Evolutionary conservation across 2,113 vertebrate genomes (phyloP), one percentile per base, ranked within the genome.

Genomic region (Geothlypis trichas): DNA sequence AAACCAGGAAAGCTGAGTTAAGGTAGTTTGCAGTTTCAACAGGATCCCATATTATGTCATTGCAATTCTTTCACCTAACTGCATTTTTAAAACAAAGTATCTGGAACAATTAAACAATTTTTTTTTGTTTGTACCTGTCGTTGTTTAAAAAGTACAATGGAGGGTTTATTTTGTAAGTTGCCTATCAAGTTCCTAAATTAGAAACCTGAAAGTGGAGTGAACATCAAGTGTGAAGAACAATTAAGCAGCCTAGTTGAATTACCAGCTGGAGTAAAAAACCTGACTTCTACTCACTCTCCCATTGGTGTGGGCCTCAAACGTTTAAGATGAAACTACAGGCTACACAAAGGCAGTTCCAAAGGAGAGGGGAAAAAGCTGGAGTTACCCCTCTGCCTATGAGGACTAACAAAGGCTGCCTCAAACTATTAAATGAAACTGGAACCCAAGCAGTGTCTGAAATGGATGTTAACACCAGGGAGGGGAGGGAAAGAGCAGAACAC

Each of bases 1-100:
- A 93, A 82, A 80, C 47, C n/a, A 93, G 93, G 85, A 95, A 96
- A 86, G 74, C 74, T 72, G 91, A 95, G 42, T 78, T 80, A 93
- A 23, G 47, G 71, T 68, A 63, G 58, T 83, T 74, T 80, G 78
- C 57, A 93, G 79, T 69, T 84, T 96, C 87, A 94, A 35, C 42
- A 84, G 77, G 94, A 76, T 49, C 26, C 27, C 55, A 62, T 39
- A 46, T 52, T 86, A 85, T 21, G 41, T 35, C 63, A 89, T 9
- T 33, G 59, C 4, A 80, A 44, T 57, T 81, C 30, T 80, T 89
- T 59, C 37, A 55, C 26, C 47, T 59, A 42, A 91, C 37, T 65
- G 17, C 35, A 57, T 75, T 81, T 68, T 91, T 87, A 86, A 94
- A 31, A 82, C 42, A 75, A 39, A 23, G 54, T 74, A 89, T 16